Conservation (phyloP, 2,888 invertebrate species). For the Seira musarum region DNA sequence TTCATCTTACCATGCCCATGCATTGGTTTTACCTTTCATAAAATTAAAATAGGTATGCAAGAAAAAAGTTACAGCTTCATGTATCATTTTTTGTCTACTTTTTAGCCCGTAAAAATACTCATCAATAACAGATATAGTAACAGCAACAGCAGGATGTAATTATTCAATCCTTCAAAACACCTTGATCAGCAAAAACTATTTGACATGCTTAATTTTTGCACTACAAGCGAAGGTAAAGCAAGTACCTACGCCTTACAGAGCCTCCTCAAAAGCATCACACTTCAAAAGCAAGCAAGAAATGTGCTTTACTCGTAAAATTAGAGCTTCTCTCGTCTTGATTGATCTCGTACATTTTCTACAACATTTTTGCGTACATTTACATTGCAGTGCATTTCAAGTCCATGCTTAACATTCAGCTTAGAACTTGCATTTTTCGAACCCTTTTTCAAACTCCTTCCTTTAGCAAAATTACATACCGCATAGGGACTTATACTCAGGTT, state of each 20-base stretch:
- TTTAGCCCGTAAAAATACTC: not conserved
- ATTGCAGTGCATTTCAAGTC: not conserved
- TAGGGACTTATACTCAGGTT: not conserved
- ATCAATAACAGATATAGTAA: not conserved
- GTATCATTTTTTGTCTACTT: too few species aligned
- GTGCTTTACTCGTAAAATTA: too few species aligned
- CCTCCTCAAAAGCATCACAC: not conserved
- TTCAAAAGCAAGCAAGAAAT: not conserved
- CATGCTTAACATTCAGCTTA: not conserved
- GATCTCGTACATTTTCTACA: not conserved
- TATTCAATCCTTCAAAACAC: not conserved
- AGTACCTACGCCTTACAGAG: not conserved
- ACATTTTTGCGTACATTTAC: not conserved
- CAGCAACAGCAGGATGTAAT: conserved; percentile 4
- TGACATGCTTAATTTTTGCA: not conserved
- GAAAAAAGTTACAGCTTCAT: not conserved
- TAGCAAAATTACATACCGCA: too few species aligned
- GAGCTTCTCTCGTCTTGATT: too few species aligned
- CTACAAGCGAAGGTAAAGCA: not conserved
- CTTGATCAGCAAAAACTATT: not conserved
- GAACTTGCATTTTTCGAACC: conserved; percentile 1
- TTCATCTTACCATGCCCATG: too few species aligned
- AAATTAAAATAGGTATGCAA: not conserved
- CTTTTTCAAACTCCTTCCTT: conserved; percentile 9
- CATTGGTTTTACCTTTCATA: too few species aligned